Percentiles rank a stretch among this genome's conserved stretches.
phyloP scores from a whole-genome alignment of 1,140 invertebrate species.

The Stratiolaelaps scimitus region DNA sequence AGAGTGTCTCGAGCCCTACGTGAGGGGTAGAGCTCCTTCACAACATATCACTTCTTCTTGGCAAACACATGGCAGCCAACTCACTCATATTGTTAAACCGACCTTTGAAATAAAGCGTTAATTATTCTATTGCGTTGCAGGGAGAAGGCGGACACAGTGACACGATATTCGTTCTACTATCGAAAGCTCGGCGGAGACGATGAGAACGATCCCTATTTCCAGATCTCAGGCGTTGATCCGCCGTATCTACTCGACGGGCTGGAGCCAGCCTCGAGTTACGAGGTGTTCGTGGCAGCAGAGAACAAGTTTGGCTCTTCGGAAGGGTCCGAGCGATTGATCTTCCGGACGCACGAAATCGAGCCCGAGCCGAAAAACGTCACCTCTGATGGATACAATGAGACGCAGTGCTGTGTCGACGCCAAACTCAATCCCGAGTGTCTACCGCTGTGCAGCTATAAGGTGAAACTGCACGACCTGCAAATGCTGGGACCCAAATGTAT shows the following conservation, averaged over 20 bases:
- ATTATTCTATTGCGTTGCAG: slow-evolving; percentile 20
- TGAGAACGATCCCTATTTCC: slow-evolving; percentile 45
- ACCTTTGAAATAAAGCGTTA: too few relatives aligned
- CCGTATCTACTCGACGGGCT: slow-evolving; percentile 61
- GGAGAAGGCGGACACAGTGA: slow-evolving; percentile 54
- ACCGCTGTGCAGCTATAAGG: slow-evolving; percentile 62
- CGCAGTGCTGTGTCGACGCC: slow-evolving; percentile 57
- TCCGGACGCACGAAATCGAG: slow-evolving; percentile 51
- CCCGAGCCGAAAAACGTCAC: slow-evolving; percentile 36
- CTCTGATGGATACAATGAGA: slow-evolving; percentile 53
- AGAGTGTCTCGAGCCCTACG: too few relatives aligned
- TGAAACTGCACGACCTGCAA: slow-evolving; percentile 53
- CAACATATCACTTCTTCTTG: too few relatives aligned
- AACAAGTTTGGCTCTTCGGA: slow-evolving; percentile 63
- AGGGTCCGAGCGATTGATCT: slow-evolving; percentile 57
- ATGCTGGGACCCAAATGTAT: slow-evolving; percentile 51
- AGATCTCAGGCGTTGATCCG: slow-evolving; percentile 41
- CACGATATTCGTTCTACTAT: slow-evolving; percentile 55
- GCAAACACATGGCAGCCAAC: too few relatives aligned
- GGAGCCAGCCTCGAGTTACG: slow-evolving; percentile 56
- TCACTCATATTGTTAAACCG: too few relatives aligned
- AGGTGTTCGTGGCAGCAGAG: slow-evolving; percentile 64
- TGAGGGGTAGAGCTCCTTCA: too few relatives aligned
- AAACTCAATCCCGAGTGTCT: slow-evolving; percentile 56
- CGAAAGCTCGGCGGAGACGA: slow-evolving; percentile 43